Evolutionary conservation across 2,888 invertebrate genomes (phyloP), one percentile per base, ranked within the genome.

Genomic region (Chrysomela aeneicollis): DNA sequence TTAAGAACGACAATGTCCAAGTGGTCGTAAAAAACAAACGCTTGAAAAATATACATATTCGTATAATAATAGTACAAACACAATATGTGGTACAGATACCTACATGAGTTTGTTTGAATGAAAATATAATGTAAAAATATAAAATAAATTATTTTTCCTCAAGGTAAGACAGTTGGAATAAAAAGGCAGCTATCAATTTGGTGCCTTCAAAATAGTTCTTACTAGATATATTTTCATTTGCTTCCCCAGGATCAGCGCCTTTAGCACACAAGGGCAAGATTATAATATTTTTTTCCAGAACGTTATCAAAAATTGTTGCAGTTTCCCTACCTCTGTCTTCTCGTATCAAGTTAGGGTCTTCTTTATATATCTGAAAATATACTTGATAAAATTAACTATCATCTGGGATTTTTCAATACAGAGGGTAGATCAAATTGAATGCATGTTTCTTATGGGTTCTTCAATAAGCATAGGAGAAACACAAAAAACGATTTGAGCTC

Each of bases 171-270:
- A 79, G 49, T 72, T 84, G 82, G 67, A 82, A 79, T 59, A 85
- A 74, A 74, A 83, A 84, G 57, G 82, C 83, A 1, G 78, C 83
- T 18, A 84, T 66, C n/a, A 84, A 68, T 74, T 85, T 85, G 10
- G 82, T 83, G 6, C 83, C 82, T 73, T 85, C 84, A 62, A 78
- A 81, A 66, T 79, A 84, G 71, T 82, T 82, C 51, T 78, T 78
- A 35, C 74, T 59, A 0, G 81, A 75, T 59, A 85, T 82, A 68
- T 82, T 81, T 75, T 85, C 84, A 67, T 83, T 80, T 15, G 76
- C 77, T 22, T 76, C 74, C 4, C 81, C 79, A 12, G 75, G 71
- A 67, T 80, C 80, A 0, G 82, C 77, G 35, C 79, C 77, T 50
- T 77, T 77, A 61, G 79, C 77, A 0, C 79, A 79, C 21, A 85